A percentile compares a stretch with the other conserved stretches of the same genome.
Evolutionary conservation across 1,140 invertebrate genomes (phyloP).

Genomic region (Solenopsis fugax): DNA sequence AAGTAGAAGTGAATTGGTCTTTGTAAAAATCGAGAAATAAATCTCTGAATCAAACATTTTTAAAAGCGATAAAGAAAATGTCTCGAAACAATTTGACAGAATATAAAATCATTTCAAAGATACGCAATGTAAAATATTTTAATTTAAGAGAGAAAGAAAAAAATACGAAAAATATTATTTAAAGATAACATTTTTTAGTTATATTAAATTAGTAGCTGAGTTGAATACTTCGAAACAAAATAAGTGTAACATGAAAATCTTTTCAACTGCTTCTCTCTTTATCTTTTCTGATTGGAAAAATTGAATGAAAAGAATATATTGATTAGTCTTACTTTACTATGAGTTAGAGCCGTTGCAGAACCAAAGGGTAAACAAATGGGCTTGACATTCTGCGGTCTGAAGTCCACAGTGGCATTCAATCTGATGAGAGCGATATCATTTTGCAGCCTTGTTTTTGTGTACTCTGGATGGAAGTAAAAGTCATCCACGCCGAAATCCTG

Average conservation of each 20-base stretch:
- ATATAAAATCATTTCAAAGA: not conserved
- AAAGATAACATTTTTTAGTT: not conserved
- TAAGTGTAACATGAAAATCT: not conserved
- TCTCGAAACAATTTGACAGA: not conserved
- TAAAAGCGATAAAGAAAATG: not conserved
- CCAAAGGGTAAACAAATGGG: slow-evolving; percentile 88
- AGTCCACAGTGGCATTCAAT: slow-evolving; percentile 86
- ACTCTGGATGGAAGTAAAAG: slow-evolving; percentile 87
- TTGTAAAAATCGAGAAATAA: not conserved
- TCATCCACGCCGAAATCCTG: slow-evolving; percentile 88
- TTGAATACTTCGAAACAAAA: not conserved
- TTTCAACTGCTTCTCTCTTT: not conserved
- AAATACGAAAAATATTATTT: not conserved
- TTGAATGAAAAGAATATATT: not conserved
- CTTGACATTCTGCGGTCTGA: slow-evolving; percentile 85
- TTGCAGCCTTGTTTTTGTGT: slow-evolving; percentile 82
- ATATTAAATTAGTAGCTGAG: not conserved
- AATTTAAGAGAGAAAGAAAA: not conserved
- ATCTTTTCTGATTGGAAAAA: not conserved
- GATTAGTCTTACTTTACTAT: slow-evolving; percentile 73
- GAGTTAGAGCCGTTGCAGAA: slow-evolving; percentile 64
- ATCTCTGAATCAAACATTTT: not conserved
- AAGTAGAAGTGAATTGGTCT: not conserved
- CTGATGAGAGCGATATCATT: slow-evolving; percentile 90
- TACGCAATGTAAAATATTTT: not conserved